Evolutionary conservation across 37 sponge, comb jelly and placozoan species (phyloP), one percentile per base, ranked within the genome.

Genomic region (Petrosia ficiformis): DNA sequence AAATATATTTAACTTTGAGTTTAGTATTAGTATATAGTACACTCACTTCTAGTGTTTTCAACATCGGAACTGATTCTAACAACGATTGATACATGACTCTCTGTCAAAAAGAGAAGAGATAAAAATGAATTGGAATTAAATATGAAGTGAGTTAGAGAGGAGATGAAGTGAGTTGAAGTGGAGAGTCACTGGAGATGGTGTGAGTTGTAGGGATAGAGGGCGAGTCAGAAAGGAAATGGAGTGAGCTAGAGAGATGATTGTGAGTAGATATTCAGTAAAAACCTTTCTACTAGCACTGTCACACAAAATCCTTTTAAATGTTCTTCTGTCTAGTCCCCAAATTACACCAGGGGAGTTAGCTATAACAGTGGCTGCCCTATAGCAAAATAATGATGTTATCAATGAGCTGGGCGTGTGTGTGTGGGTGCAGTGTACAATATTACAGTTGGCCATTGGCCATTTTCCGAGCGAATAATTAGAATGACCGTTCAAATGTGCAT

Each of bases 261-360:
- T 48, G 54, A 19, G 54, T 48, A 48, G 10, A 48, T 48, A 19
- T 19, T 10, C 54, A 48, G 11, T n/a, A 8, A 59, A 11, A 54
- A 95, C 95, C 92, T 91, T 96, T 58, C 76, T 83, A 28, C 81
- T 78, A n/a, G 97, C 85, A 59, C 86, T 32, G 38, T 80, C 77
- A 68, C 97, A 81, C 3, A 96, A 63, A 26, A 96, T 94, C 65
- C 88, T 90, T 66, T 88, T 83, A 76, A 96, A 96, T 24, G 89
- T 90, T 28, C 35, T 57, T 58, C 94, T 52, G 59, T 96, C 97
- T 86, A 96, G 81, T 19, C 89, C 97, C 97, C 97, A 96, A 0
- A 96, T 68, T 25, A 76, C 68, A 0, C 86, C 94, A 28, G 83
- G 83, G 11, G 85, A 72, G 1, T 77, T 90, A 33, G 94, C 91